Conservation (phyloP, 2,113 vertebrate species). For the Calyptomena viridis region DNA sequence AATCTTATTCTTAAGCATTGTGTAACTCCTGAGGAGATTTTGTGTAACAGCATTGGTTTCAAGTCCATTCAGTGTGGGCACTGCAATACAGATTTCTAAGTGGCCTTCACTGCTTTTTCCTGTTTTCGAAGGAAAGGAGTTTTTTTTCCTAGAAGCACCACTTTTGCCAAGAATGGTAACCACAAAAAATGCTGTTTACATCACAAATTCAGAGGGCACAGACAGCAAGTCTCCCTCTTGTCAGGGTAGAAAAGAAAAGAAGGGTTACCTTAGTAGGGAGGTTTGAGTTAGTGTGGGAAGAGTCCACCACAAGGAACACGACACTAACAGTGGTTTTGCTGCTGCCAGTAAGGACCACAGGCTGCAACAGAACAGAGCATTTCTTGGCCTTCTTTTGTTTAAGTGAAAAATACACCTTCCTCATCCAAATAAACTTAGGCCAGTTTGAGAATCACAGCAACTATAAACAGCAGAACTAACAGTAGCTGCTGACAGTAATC, state of each 20-base stretch:
- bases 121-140: constrained; percentile 29
- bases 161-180: constrained; percentile 68
- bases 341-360: constrained; percentile 39
- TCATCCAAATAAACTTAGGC: neutral
- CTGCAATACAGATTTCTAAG: neutral
- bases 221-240: constrained; percentile 43
- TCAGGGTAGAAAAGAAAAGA: neutral
- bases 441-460: neutral
- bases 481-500: neutral
- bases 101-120: constrained; percentile 25
- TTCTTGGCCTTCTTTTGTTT: neutral
- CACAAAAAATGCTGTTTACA: constrained; percentile 53
- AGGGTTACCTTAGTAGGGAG: neutral
- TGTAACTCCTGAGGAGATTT: neutral
- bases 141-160: constrained; percentile 41
- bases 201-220: constrained; percentile 36
- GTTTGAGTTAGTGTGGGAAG: neutral
- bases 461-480: neutral
- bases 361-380: neutral
- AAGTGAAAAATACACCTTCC: neutral
- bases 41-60: neutral
- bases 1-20: neutral
- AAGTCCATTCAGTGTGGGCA: neutral
- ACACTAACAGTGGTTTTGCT: constrained; percentile 9
- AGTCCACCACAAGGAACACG: neutral